Conservation (phyloP, 2,888 invertebrate species). For the Xestia xanthographa region DNA sequence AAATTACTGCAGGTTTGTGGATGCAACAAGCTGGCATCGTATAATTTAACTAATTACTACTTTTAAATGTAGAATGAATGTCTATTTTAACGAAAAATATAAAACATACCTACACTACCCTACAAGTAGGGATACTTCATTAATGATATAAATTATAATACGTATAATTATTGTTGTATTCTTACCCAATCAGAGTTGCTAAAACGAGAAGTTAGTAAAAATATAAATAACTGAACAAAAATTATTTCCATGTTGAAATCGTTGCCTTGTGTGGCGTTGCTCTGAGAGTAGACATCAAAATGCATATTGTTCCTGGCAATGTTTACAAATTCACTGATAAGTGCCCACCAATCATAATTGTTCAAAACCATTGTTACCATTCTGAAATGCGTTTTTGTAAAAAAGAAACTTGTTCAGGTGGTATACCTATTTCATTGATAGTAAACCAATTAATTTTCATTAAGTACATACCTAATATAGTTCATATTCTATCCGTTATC, state of each 20-base stretch:
- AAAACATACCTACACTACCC: neutral
- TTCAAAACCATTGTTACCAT: constrained; percentile 65
- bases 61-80: neutral
- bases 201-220: constrained; percentile 64
- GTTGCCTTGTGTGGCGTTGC: constrained; percentile 37
- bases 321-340: constrained; percentile 76
- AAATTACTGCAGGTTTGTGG: too few species aligned
- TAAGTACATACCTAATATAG: too few species aligned
- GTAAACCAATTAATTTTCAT: constrained; percentile 49
- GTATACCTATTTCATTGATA: constrained; percentile 39
- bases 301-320: constrained; percentile 65
- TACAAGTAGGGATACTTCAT: neutral
- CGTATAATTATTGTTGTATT: neutral
- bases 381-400: constrained; percentile 18
- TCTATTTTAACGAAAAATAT: neutral
- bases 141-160: neutral
- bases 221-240: constrained; percentile 63
- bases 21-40: neutral
- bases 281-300: constrained; percentile 63
- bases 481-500: too few species aligned
- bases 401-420: constrained; percentile 51
- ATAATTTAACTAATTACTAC: neutral
- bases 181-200: constrained; percentile 67
- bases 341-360: constrained; percentile 66
- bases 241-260: constrained; percentile 65